phyloP scores from a whole-genome alignment of 92 coral and sea anemone genomes.

The Umimayanthus kanabou region DNA sequence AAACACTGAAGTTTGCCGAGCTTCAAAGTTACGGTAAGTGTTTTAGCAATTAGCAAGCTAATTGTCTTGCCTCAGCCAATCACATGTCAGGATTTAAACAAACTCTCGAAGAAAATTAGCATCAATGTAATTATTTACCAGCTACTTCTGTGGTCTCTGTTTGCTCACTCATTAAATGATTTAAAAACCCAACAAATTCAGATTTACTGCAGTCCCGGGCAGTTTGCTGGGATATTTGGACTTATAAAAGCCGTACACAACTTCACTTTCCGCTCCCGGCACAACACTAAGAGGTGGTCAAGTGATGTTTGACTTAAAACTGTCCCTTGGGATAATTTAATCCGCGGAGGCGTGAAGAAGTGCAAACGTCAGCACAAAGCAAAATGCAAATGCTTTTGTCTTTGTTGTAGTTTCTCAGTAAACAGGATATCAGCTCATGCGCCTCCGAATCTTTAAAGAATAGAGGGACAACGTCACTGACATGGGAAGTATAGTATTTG shows the following conservation, averaged over 20 bases:
- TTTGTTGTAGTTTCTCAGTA: not conserved
- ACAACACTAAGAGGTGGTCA: not conserved
- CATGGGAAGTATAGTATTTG: not conserved
- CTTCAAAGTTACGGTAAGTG: slow-evolving; percentile 7
- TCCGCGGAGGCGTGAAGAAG: slow-evolving; percentile 30
- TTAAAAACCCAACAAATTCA: not conserved
- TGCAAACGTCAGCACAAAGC: not conserved
- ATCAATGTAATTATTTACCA: slow-evolving; percentile 39
- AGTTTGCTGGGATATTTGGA: not conserved
- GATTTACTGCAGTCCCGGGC: not conserved
- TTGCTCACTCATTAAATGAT: slow-evolving; percentile 16
- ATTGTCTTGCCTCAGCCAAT: slow-evolving; percentile 15
- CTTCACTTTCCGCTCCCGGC: not conserved
- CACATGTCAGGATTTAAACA: slow-evolving; percentile 17
- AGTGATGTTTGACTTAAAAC: not conserved
- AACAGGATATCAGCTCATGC: not conserved
- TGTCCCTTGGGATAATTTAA: slow-evolving; percentile 30
- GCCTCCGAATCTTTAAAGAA: slow-evolving; percentile 2
- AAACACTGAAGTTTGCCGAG: slow-evolving; percentile 12
- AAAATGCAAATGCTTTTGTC: slow-evolving; percentile 38
- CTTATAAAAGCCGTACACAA: not conserved
- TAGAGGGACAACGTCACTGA: not conserved
- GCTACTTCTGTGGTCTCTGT: not conserved
- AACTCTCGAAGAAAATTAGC: slow-evolving; percentile 20
- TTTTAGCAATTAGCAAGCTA: slow-evolving; percentile 27